Base-by-base conservation (phyloP, 2,113 vertebrate species). In the Hemichromis elongatus region DNA sequence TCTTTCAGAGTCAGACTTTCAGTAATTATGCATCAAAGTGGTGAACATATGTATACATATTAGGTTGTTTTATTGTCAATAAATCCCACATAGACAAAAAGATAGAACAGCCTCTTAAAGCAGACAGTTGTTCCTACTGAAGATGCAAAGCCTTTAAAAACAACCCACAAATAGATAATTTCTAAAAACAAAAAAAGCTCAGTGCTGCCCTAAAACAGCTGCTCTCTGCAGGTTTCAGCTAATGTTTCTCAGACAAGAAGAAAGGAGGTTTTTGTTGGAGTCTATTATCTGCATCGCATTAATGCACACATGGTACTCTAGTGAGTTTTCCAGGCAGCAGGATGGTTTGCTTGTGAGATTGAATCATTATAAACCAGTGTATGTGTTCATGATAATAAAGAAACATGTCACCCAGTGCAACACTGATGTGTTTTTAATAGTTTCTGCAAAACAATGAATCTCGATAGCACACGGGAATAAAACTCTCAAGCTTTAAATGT, bases 341-440 rank as follows among this genome's bases (percentile, higher is more conserved):
- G 70, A 33, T 3, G 26, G 26, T 52, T 26, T 52, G 45, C n/a
- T 75, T 52, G 70, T 75, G 70, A 75, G 18, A 75, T 2, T 30
- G 26, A 75, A 50, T 3, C 45, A 75, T 52, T 52, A 52, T 52
- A 33, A 52, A 75, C 70, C 28, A 12, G 45, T 75, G 18, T 30
- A 52, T 33, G 16, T 50, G 70, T 52, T 52, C 70, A 52, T 75
- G 26, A 33, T 75, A 52, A 75, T 33, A 1, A 75, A 75, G 26
- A 30, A 75, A 52, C 45, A 33, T 52, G 70, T 52, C 70, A 75
- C 26, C 68, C 45, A 75, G 70, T 75, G 26, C 45, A 52, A 75
- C 70, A n/a, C 45, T 75, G 45, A 75, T 52, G 70, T n/a, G 70
- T 75, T 75, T 75, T 75, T 75, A 75, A n/a, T 75, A 52, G 70